Base-by-base conservation (phyloP, 2,797 vertebrate genomes). In the Delichon dasypus region DNA sequence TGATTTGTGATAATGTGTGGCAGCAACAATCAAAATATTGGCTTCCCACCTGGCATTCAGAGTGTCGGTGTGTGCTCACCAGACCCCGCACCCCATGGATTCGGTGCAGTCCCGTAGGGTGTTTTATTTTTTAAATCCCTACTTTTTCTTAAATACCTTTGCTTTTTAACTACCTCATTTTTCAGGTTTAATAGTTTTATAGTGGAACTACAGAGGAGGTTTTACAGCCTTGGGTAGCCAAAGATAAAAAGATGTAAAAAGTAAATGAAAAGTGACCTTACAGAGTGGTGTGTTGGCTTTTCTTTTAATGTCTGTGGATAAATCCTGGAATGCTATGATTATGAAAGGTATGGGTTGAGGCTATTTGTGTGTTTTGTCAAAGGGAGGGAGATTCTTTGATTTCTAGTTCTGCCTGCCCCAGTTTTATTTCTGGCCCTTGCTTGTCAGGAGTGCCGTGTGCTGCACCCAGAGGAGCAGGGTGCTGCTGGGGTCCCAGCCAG, bases 391-490 rank as follows among this genome's bases (percentile, higher is more conserved):
- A 50, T 51, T 15, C 77, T 79, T 91, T 95, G 76, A 47, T 88
- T 90, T 45, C 60, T 67, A 15, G 22, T 61, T 81, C 76, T 81
- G 42, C 73, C 85, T 95, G 85, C 70, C 76, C 73, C 64, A 50
- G 60, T 90, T 96, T 94, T 90, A 60, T 91, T 58, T 48, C 15
- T 58, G 74, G 70, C 61, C 73, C 29, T 16, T 1, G 7, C 72
- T 54, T n/a, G n/a, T 51, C 60, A 36, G 81, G 45, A 34, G 8
- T 29, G 40, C 66, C 0, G 8, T 29, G 53, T 34, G 60, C 72
- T 54, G 44, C 26, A 1, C 27, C 68, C 0, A 0, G 81, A 19
- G 58, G 40, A 76, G 51, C 0, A 0, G 1, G 10, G 67, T 64
- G 89, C 91, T 83, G 51, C 54, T 27, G 64, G n/a, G 60, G 55